These are phyloP conservation scores for Spilogale gracilis DNA, from an alignment of 2,113 vertebrate species.

Conservation along the genomic window DNA sequence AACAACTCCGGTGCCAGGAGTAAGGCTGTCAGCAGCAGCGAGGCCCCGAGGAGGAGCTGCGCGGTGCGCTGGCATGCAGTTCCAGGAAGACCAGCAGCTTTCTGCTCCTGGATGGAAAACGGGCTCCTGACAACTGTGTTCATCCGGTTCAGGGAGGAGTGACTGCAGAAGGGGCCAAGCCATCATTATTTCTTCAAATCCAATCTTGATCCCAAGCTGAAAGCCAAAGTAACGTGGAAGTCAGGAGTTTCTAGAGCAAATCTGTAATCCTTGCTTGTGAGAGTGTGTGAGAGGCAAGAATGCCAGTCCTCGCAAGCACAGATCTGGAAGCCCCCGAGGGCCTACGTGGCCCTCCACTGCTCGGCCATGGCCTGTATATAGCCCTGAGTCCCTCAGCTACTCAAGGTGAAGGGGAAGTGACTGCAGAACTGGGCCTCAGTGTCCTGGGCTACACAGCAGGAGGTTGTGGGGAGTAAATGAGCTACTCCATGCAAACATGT, in stretches of 20 bases:
- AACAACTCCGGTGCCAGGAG: slow-evolving; percentile 31
- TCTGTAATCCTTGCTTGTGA: not conserved
- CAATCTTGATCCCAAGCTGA: not conserved
- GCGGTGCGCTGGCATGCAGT: not conserved
- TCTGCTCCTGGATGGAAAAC: not conserved
- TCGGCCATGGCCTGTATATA: not conserved
- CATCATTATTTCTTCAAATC: not conserved
- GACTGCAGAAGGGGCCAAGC: not conserved
- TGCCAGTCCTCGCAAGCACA: not conserved
- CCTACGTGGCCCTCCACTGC: not conserved
- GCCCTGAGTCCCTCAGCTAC: not conserved
- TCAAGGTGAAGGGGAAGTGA: not conserved
- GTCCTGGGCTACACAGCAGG: not conserved
- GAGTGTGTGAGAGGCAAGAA: not conserved
- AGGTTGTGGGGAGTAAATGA: not conserved
- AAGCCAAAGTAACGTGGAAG: not conserved
- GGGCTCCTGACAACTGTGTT: not conserved
- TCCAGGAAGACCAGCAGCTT: not conserved
- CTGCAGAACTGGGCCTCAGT: not conserved
- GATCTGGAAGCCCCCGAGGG: accelerated
- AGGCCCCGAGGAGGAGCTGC: not conserved
- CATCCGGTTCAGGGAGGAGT: not conserved
- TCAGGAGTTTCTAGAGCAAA: not conserved
- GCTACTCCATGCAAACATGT: not conserved
- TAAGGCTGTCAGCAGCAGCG: slow-evolving; percentile 15